These are phyloP conservation scores for Pectinophora gossypiella DNA, from an alignment of 1,140 invertebrate species.

Conservation along the genomic window DNA sequence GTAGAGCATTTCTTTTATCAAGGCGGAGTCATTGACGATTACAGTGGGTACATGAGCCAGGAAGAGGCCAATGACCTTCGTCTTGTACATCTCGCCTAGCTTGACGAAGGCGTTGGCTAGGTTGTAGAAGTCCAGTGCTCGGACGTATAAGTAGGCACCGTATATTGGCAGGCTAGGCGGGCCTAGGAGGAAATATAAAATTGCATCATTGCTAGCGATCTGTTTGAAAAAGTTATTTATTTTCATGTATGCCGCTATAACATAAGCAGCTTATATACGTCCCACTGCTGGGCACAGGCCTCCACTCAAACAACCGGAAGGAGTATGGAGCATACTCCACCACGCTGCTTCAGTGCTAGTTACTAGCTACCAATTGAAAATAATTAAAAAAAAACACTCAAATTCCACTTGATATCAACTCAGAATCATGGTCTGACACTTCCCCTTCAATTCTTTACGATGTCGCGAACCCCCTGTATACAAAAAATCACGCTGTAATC, in stretches of 20 bases:
- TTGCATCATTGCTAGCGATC: neutral
- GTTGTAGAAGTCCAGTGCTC: constrained; percentile 35
- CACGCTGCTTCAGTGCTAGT: no score
- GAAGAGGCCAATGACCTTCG: constrained; percentile 52
- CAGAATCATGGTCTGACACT: no score
- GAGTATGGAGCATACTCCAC: no score
- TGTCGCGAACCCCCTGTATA: no score
- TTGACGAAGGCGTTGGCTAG: constrained; percentile 32
- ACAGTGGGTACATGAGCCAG: constrained; percentile 46
- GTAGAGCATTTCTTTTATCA: constrained; percentile 55
- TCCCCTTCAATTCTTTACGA: no score
- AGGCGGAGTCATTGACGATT: constrained; percentile 45
- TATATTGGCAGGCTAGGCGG: constrained; percentile 53
- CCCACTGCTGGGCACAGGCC: no score
- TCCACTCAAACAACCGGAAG: no score
- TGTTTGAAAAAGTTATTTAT: neutral
- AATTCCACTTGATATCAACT: no score
- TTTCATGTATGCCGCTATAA: neutral
- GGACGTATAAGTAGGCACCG: constrained; percentile 50
- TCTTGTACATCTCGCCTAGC: constrained; percentile 45
- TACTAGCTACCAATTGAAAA: no score
- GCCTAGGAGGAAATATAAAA: constrained; percentile 28
- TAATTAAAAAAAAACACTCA: no score
- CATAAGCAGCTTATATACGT: no score
- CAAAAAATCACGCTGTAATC: no score